phyloP scores from a whole-genome alignment of 2,888 invertebrate genomes.

The Sarcophaga rosellei region DNA sequence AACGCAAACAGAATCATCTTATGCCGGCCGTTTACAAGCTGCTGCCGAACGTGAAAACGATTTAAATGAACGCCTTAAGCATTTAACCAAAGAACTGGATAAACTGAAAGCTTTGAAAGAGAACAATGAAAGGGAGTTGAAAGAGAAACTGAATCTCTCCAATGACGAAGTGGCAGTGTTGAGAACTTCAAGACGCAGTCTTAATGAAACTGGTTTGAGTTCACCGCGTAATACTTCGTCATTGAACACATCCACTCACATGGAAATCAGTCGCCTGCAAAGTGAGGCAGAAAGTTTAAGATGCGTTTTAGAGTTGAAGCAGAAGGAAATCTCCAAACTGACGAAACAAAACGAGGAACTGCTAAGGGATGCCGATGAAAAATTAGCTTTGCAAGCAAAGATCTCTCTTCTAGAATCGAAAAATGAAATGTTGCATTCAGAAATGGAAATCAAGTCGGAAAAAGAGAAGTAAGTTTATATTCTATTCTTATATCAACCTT shows the following conservation, averaged over 20 bases:
- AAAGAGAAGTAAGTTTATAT: slow-evolving; percentile 84
- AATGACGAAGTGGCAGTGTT: slow-evolving; percentile 79
- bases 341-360: slow-evolving; percentile 87
- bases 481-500: background rate
- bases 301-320: slow-evolving; percentile 93
- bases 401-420: slow-evolving; percentile 90
- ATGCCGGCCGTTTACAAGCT: slow-evolving; percentile 73
- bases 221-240: slow-evolving; percentile 75
- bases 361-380: slow-evolving; percentile 87
- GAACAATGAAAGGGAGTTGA: slow-evolving; percentile 77
- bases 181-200: slow-evolving; percentile 70
- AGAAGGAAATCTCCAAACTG: slow-evolving; percentile 91
- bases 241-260: slow-evolving; percentile 69
- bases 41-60: slow-evolving; percentile 77
- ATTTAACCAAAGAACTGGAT: slow-evolving; percentile 77
- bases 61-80: slow-evolving; percentile 76
- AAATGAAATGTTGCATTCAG: slow-evolving; percentile 90
- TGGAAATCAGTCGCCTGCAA: slow-evolving; percentile 82
- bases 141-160: slow-evolving; percentile 78
- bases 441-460: slow-evolving; percentile 84
- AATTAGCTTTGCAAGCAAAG: slow-evolving; percentile 87
- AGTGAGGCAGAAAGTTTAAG: slow-evolving; percentile 92
- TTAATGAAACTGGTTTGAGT: slow-evolving; percentile 82
- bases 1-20: slow-evolving; percentile 73
- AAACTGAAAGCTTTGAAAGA: slow-evolving; percentile 75